phyloP scores from a whole-genome alignment of 2,797 vertebrate genomes.

The Botia almorhae region DNA sequence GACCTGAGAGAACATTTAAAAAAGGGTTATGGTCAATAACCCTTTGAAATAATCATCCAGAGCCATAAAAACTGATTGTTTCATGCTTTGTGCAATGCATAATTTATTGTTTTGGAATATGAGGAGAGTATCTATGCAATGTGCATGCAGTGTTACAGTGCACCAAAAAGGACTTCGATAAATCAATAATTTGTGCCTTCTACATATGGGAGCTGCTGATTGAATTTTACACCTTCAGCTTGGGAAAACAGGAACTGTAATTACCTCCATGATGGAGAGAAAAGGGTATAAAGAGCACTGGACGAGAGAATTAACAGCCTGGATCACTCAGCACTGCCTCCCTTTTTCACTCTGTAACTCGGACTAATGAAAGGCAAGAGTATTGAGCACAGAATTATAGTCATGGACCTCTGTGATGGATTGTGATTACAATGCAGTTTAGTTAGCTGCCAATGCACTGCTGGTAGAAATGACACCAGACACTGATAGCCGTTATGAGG shows the following conservation, averaged over 20 bases:
- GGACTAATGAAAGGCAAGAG: constrained; percentile 33
- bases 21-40: not conserved
- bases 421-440: constrained; percentile 36
- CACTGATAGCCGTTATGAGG: not conserved
- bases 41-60: not conserved
- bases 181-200: constrained; percentile 71
- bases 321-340: constrained; percentile 7
- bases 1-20: not conserved
- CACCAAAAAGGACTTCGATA: constrained; percentile 62
- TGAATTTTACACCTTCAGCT: constrained; percentile 76
- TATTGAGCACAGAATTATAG: constrained; percentile 35
- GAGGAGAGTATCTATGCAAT: not conserved
- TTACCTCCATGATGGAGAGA: constrained; percentile 76
- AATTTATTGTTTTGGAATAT: constrained; percentile 5
- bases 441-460: constrained; percentile 12
- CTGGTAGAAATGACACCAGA: not conserved
- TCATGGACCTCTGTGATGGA: constrained; percentile 27
- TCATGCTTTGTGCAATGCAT: constrained; percentile 5
- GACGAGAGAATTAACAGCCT: constrained; percentile 68
- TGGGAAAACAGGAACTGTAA: constrained; percentile 75
- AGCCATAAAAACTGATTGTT: not conserved
- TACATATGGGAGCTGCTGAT: constrained; percentile 76
- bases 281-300: constrained; percentile 71
- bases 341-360: constrained; percentile 37
- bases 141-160: constrained; percentile 15